These are phyloP conservation scores for Amphiprion clarkii DNA, from an alignment of 2,797 vertebrate genomes.

Conservation along the genomic window DNA sequence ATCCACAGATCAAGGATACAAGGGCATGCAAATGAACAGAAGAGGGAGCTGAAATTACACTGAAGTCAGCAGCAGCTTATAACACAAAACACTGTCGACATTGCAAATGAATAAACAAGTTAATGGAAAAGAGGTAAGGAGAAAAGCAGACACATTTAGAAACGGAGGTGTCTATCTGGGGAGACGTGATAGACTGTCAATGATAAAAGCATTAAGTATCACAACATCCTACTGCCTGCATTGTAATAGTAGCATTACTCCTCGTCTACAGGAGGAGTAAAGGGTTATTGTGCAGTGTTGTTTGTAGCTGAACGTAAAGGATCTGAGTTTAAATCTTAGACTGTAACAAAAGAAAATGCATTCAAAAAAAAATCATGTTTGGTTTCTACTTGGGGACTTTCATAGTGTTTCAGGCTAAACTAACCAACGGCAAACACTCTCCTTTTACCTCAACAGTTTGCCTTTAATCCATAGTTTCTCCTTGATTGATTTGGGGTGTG, in stretches of 20 bases:
- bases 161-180: background rate
- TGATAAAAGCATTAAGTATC: background rate
- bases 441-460: too few relatives aligned
- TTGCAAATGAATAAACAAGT: background rate
- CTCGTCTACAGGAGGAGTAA: background rate
- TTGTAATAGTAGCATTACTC: background rate
- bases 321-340: background rate
- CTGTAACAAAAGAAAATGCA: background rate
- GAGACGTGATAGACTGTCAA: background rate
- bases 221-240: background rate
- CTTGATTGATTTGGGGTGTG: conserved; percentile 1
- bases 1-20: background rate
- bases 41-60: conserved; percentile 62
- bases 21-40: conserved; percentile 51
- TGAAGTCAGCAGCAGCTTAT: conserved; percentile 1
- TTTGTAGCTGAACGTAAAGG: background rate
- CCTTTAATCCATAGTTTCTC: background rate
- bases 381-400: background rate
- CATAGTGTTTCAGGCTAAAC: background rate
- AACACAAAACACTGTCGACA: background rate
- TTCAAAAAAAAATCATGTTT: background rate
- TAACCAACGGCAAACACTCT: background rate
- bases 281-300: background rate
- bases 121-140: conserved; percentile 1
- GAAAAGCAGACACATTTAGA: background rate